Evolutionary conservation across 2,888 invertebrate genomes (phyloP).

Genomic region (Bhutanitis thaidina): DNA sequence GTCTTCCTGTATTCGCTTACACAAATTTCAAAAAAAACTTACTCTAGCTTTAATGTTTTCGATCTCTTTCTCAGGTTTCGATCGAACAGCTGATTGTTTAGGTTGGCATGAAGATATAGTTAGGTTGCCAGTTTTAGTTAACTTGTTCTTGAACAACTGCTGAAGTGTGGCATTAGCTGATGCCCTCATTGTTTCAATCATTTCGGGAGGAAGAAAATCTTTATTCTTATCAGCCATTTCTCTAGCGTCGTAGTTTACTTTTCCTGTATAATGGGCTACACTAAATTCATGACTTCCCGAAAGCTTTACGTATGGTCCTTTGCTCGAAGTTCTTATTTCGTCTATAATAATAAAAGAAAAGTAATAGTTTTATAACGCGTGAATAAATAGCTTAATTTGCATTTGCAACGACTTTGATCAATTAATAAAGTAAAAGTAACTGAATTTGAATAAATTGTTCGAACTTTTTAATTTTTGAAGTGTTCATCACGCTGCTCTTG

Average conservation of each 20-base stretch:
- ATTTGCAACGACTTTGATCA: too few relatives aligned
- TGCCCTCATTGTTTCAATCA: conserved; percentile 90
- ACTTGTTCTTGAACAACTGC: conserved; percentile 89
- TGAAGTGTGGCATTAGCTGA: conserved; percentile 86
- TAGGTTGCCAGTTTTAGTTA: conserved; percentile 92
- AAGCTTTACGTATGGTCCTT: conserved; percentile 76
- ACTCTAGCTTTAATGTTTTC: conserved; percentile 77
- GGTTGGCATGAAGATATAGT: conserved; percentile 76
- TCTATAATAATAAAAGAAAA: conserved; percentile 51
- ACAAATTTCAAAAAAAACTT: conserved; percentile 27
- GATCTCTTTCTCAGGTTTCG: conserved; percentile 69
- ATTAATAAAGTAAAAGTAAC: too few relatives aligned
- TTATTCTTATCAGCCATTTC: conserved; percentile 94
- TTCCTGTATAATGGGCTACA: conserved; percentile 94
- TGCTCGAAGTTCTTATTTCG: conserved; percentile 74
- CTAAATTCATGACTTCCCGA: conserved; percentile 85
- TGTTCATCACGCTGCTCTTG: too few relatives aligned
- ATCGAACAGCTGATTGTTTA: conserved; percentile 45
- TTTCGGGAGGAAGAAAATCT: conserved; percentile 93
- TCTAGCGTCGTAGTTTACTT: conserved; percentile 89
- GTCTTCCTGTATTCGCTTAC: too few relatives aligned
- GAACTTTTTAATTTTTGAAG: too few relatives aligned
- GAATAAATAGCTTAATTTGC: too few relatives aligned
- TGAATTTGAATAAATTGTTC: too few relatives aligned
- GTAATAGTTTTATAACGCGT: too few relatives aligned